Base-by-base conservation (phyloP, 2,113 vertebrate species). In the Centropristis striata region DNA sequence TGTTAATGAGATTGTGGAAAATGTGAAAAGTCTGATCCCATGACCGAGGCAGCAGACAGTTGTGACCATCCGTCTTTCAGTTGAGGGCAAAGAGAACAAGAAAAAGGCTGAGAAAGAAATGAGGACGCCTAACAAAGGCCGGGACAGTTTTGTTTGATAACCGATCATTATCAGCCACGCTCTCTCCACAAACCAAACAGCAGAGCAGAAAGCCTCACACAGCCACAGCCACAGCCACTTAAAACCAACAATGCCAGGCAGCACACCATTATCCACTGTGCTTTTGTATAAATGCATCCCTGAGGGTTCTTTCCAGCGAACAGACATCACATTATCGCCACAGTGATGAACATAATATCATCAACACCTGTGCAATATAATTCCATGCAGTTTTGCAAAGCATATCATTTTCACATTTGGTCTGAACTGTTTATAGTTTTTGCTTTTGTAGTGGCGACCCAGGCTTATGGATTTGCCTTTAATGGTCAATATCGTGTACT, bases 151-250 rank as follows among this genome's bases (percentile, higher is more conserved):
- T 78, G 75, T 78, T 80, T 80, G 68, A 83, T 75, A 73, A 75
- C 36, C 7, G 49, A 65, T 88, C 57, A 84, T 87, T 88, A 90
- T 88, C 80, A 70, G 78, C 72, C 47, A 68, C 64, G 12, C 67
- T 65, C 80, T 60, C 66, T 72, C 46, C 54, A 47, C 68, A 65
- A 67, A 60, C 65, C 47, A 76, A 81, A 78, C 57, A 71, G 54
- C 42, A 51, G 39, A 72, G 54, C 50, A 55, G 65, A 73, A 85
- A 75, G 47, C 37, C 55, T 68, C 37, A 59, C 78, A 76, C 72
- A 73, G 50, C 53, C 36, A 76, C 72, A 73, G 50, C 53, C 36
- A 32, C 25, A 59, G 75, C 51, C 78, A 74, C 51, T 66, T 74
- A 57, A 78, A 79, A 71, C 46, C 46, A 68, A 77, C 73, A 80